phyloP scores from a whole-genome alignment of 2,797 vertebrate genomes.

The Psittacula derbiana region DNA sequence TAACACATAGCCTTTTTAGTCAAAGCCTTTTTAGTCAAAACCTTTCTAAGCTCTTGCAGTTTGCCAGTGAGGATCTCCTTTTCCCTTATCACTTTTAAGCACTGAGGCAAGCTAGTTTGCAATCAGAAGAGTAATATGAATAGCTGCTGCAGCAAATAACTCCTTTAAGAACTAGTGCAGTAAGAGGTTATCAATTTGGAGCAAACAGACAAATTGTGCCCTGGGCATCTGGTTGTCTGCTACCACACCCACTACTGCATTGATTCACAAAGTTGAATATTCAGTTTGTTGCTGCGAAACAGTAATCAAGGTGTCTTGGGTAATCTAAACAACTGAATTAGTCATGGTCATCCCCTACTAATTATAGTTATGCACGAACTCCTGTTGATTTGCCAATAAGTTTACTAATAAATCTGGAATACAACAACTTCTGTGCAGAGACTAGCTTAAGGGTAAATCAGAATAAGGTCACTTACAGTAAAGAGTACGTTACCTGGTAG shows the following conservation, averaged over 20 bases:
- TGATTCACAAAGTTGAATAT: not conserved
- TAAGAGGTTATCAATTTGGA: constrained; percentile 7
- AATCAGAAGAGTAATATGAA: not conserved
- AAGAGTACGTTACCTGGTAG: not conserved
- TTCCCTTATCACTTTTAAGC: not conserved
- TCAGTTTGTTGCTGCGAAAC: not conserved
- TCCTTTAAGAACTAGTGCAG: constrained; percentile 5
- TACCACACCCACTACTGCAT: not conserved
- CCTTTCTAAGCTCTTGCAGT: not conserved
- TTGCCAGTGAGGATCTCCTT: not conserved
- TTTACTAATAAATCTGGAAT: not conserved
- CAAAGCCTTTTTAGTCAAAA: not conserved
- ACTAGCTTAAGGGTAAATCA: not conserved
- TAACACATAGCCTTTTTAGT: not conserved
- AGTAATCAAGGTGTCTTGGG: not conserved
- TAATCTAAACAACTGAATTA: constrained; percentile 33
- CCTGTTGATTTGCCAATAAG: not conserved
- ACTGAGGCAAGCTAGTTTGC: not conserved
- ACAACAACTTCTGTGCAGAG: not conserved
- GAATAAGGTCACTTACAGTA: not conserved
- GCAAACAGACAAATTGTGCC: not conserved
- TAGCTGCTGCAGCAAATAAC: not conserved
- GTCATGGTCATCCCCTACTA: not conserved
- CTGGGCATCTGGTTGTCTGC: not conserved
- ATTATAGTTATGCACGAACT: not conserved